Evolutionary conservation across 2,888 invertebrate genomes (phyloP), one percentile per base, ranked within the genome.

Genomic region (Byasa hedistus): DNA sequence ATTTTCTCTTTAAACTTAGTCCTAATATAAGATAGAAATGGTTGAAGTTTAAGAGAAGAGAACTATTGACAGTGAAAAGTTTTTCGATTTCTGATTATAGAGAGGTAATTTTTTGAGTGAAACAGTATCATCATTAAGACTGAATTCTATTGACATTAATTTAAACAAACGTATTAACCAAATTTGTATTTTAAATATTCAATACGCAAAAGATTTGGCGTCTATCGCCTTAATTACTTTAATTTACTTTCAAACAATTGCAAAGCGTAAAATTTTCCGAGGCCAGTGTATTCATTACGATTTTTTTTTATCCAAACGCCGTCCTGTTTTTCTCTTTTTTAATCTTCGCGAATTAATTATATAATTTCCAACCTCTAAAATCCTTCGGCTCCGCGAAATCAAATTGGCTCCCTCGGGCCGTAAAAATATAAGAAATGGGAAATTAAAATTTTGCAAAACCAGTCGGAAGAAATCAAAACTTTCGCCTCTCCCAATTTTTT

Each of bases 311-410:
- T n/a, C n/a, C n/a, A 54, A 54, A 69, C 64, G 68, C 63, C 54
- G 59, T 65, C 55, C 68, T 71, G 70, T 73, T 75, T 72, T 73
- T 64, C 66, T 72, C 66, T n/a, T n/a, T 64, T 69, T 70, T 70
- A 70, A 71, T 71, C 72, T 70, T 68, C 69, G 66, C 61, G 66
- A 72, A 73, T 69, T 69, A 71, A 73, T 75, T 72, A 70, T 71
- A 70, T 68, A 69, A 68, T 64, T 70, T 71, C 65, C 66, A 69
- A 24, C 55, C 58, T 54, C 23, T 24, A 54, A 54, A 55, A 69
- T 68, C 68, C 63, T 54, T 59, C 55, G 59, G 52, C 27, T 58
- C 27, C 54, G 32, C 12, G 54, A 39, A 44, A 64, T 59, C 24
- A 44, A 64, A 64, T 55, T 59, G 64, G 19, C 55, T 64, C 55